Evolutionary conservation across 2,797 vertebrate genomes (phyloP).

Genomic region (Orestias chungarensis): DNA sequence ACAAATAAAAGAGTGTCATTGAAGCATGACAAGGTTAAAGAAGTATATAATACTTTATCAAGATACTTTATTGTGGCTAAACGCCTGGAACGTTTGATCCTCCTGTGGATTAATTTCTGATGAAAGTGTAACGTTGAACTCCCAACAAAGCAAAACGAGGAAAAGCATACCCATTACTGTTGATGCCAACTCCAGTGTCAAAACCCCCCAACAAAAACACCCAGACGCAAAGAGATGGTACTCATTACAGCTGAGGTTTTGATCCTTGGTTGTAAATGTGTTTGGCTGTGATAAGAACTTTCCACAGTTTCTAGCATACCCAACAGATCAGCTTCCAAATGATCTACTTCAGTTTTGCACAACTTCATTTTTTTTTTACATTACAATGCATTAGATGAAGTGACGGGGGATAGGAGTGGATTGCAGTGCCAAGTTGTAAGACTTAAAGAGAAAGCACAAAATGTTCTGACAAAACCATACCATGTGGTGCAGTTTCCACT

Average conservation of each 20-base stretch:
- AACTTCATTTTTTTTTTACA: background rate
- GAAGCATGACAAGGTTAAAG: background rate
- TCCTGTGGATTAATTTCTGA: slow-evolving; percentile 4
- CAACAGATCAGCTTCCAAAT: background rate
- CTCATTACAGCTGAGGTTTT: slow-evolving; percentile 5
- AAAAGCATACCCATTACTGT: slow-evolving; percentile 17
- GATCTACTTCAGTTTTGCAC: slow-evolving; percentile 7
- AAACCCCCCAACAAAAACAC: slow-evolving; percentile 16
- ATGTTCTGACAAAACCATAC: background rate
- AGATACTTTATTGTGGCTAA: slow-evolving; percentile 1
- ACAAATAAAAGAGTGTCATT: background rate
- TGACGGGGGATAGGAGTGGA: background rate
- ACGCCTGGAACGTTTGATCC: slow-evolving; percentile 7
- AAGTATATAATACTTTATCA: background rate
- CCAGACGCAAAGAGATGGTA: slow-evolving; percentile 24
- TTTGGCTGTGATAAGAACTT: background rate
- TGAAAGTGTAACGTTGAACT: slow-evolving; percentile 27
- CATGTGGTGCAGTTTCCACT: background rate
- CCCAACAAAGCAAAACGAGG: slow-evolving; percentile 40
- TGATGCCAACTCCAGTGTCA: slow-evolving; percentile 37
- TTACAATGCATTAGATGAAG: background rate
- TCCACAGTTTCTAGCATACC: background rate
- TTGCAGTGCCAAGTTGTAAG: background rate
- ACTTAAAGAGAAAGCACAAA: slow-evolving; percentile 1
- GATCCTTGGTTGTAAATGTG: background rate